These are phyloP conservation scores for Pelobates cultripes DNA, from an alignment of 2,797 vertebrate genomes.

Conservation along the genomic window DNA sequence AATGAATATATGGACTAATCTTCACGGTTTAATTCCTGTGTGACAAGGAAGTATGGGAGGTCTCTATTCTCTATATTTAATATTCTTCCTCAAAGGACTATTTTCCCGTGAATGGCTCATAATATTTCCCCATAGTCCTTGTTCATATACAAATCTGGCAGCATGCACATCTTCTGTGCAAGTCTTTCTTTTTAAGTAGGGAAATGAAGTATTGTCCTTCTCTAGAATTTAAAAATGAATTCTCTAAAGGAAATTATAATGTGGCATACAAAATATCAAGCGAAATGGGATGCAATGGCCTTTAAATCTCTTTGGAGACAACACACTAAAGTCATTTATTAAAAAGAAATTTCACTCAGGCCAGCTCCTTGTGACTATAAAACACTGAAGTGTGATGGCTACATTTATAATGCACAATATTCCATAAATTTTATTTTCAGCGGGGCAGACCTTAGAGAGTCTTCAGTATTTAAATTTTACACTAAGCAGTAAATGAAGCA, in stretches of 20 bases:
- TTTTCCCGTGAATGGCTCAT: neutral
- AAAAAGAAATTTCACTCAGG: conserved; percentile 53
- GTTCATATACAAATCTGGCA: neutral
- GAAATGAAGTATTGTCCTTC: conserved; percentile 48
- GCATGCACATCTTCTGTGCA: conserved; percentile 3
- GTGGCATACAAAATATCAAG: conserved; percentile 57
- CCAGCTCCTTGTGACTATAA: conserved; percentile 57
- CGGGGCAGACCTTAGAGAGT: conserved; percentile 50
- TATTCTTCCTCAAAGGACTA: conserved; percentile 4
- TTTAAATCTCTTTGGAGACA: conserved; percentile 63
- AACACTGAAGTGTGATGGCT: conserved; percentile 58
- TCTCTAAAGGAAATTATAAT: conserved; percentile 55
- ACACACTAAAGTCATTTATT: conserved; percentile 57
- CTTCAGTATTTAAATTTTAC: conserved; percentile 64
- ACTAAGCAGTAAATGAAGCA: conserved; percentile 57
- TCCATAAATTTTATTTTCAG: conserved; percentile 64
- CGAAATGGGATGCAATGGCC: conserved; percentile 59
- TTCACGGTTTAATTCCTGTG: neutral
- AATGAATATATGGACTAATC: neutral
- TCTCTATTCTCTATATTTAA: conserved; percentile 1
- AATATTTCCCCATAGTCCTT: neutral
- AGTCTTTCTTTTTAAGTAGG: conserved; percentile 26
- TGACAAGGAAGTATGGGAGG: neutral
- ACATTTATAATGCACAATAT: conserved; percentile 61
- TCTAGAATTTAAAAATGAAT: conserved; percentile 54